These are phyloP conservation scores for Neodon shergylaensis DNA, from an alignment of 2,113 vertebrate species.

Conservation along the genomic window DNA sequence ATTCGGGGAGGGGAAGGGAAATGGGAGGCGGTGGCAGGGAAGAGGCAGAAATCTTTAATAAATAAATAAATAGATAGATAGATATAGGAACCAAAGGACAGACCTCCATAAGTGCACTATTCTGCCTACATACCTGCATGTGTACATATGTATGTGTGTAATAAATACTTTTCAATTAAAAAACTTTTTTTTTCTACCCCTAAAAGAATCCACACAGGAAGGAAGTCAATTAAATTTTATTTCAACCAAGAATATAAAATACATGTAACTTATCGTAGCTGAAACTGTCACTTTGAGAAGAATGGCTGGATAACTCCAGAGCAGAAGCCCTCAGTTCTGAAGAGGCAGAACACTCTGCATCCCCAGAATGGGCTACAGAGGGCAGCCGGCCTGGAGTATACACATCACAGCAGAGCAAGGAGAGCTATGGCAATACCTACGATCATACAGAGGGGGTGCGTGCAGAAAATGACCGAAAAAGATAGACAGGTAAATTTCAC, in stretches of 20 bases:
- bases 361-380: conserved; percentile 38
- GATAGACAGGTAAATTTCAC: conserved; percentile 84
- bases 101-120: too few relatives aligned
- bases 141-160: too few relatives aligned
- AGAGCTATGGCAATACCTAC: conserved; percentile 80
- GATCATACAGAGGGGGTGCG: conserved; percentile 81
- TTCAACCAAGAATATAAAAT: conserved; percentile 96
- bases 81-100: background rate
- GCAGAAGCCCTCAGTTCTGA: conserved; percentile 81
- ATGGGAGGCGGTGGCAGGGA: too few relatives aligned
- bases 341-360: conserved; percentile 73
- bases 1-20: too few relatives aligned
- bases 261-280: conserved; percentile 92
- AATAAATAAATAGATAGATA: too few relatives aligned
- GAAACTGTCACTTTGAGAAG: conserved; percentile 94
- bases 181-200: conserved; percentile 42
- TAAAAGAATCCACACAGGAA: conserved; percentile 83
- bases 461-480: conserved; percentile 81
- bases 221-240: conserved; percentile 94
- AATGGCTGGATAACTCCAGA: conserved; percentile 88
- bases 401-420: conserved; percentile 67
- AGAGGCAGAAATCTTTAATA: too few relatives aligned
- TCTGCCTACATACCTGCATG: too few relatives aligned
- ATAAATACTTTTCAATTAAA: background rate
- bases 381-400: background rate